These are phyloP conservation scores for Eupithecia dodoneata DNA, from an alignment of 2,888 invertebrate species.

Conservation along the genomic window DNA sequence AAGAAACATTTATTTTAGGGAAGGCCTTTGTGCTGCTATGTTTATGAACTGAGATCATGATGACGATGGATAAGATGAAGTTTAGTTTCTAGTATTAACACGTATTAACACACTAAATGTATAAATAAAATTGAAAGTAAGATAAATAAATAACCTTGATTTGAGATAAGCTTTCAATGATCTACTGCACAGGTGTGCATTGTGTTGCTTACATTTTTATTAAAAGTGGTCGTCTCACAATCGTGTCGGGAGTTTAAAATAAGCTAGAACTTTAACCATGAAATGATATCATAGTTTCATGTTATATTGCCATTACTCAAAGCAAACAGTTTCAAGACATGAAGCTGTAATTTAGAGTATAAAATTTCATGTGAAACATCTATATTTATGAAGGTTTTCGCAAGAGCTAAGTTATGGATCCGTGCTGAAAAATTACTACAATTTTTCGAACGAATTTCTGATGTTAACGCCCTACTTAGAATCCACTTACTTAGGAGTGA, in stretches of 20 bases:
- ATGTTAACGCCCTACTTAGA: slow-evolving; percentile 1
- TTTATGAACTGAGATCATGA: too few species aligned
- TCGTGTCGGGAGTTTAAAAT: slow-evolving; percentile 51
- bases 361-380: slow-evolving; percentile 34
- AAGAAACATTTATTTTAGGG: too few species aligned
- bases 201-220: not conserved
- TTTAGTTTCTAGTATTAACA: too few species aligned
- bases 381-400: not conserved
- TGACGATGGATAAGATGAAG: too few species aligned
- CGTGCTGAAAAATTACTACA: not conserved
- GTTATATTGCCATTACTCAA: slow-evolving; percentile 68
- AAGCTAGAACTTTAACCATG: slow-evolving; percentile 33
- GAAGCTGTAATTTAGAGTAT: slow-evolving; percentile 58
- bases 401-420: not conserved
- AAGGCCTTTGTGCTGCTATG: too few species aligned
- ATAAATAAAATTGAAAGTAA: too few species aligned
- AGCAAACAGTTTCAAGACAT: slow-evolving; percentile 66
- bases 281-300: slow-evolving; percentile 69
- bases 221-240: slow-evolving; percentile 31
- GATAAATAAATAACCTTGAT: too few species aligned
- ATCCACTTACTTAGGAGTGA: slow-evolving; percentile 2
- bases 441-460: slow-evolving; percentile 2
- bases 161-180: too few species aligned
- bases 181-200: not conserved
- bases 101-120: too few species aligned